Conservation (phyloP, 2,888 invertebrate genomes). For the Agonopterix heracliana region DNA sequence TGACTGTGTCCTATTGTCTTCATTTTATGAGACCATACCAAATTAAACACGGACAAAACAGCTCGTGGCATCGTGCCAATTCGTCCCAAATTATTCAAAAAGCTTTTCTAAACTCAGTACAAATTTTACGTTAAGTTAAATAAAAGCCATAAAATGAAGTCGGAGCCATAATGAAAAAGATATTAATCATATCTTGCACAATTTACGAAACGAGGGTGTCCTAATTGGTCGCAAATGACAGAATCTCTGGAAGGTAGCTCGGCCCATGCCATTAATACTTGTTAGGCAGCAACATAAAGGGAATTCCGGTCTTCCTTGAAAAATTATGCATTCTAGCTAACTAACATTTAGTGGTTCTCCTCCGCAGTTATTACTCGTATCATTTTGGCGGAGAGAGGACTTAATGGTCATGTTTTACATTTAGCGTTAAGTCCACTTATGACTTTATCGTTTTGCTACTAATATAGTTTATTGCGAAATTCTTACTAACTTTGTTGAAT, state of each 20-base stretch:
- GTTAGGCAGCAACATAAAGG: slow-evolving; percentile 57
- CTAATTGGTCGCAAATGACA: slow-evolving; percentile 60
- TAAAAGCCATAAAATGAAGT: slow-evolving; percentile 8
- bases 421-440: slow-evolving; percentile 5
- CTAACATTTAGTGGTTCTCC: slow-evolving; percentile 27
- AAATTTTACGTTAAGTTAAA: slow-evolving; percentile 6
- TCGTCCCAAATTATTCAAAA: slow-evolving; percentile 5
- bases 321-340: slow-evolving; percentile 55
- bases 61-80: slow-evolving; percentile 4
- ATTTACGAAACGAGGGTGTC: slow-evolving; percentile 46
- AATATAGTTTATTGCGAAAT: no score
- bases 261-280: slow-evolving; percentile 50
- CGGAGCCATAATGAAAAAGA: slow-evolving; percentile 28
- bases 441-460: slow-evolving; percentile 20
- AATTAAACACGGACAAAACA: slow-evolving; percentile 7
- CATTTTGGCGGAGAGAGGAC: slow-evolving; percentile 2
- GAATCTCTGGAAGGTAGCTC: slow-evolving; percentile 39
- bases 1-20: background rate
- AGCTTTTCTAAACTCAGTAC: background rate
- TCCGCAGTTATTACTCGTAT: slow-evolving; percentile 5
- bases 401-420: slow-evolving; percentile 5
- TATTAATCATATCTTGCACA: slow-evolving; percentile 47
- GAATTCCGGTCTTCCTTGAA: slow-evolving; percentile 48
- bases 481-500: no score
- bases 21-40: slow-evolving; percentile 2